A percentile compares a stretch with the other conserved stretches of the same genome.
Evolutionary conservation across 1,140 invertebrate species (phyloP).

Genomic region (Adelges cooleyi): DNA sequence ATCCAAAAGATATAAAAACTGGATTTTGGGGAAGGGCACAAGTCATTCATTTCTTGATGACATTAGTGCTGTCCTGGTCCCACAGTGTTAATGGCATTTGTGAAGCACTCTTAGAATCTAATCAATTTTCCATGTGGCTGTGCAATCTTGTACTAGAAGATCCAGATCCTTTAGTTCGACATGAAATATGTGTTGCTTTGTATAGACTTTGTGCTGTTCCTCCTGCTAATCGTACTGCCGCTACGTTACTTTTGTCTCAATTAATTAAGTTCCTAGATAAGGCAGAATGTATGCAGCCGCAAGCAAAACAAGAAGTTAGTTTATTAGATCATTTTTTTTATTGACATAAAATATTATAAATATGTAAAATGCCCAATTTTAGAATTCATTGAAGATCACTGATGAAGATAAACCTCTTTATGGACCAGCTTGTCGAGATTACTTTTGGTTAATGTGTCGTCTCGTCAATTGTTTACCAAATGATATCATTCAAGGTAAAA

Average conservation of each 20-base stretch:
- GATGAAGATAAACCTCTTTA: constrained; percentile 85
- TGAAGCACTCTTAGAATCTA: constrained; percentile 50
- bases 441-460: constrained; percentile 82
- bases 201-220: constrained; percentile 56
- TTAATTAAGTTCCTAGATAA: constrained; percentile 64
- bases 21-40: constrained; percentile 77
- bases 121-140: constrained; percentile 58
- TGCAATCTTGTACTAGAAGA: constrained; percentile 68
- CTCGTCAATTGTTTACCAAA: constrained; percentile 73
- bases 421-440: constrained; percentile 83
- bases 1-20: constrained; percentile 72
- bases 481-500: constrained; percentile 56
- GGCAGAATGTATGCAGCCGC: constrained; percentile 73
- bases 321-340: neutral
- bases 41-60: constrained; percentile 70
- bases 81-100: constrained; percentile 56
- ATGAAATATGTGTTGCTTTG: constrained; percentile 77
- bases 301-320: constrained; percentile 41
- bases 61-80: constrained; percentile 68
- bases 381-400: constrained; percentile 32
- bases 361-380: too few species aligned
- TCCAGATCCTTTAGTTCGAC: constrained; percentile 69
- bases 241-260: constrained; percentile 55
- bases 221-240: constrained; percentile 38
- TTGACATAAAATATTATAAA: neutral